phyloP scores from a whole-genome alignment of 2,888 invertebrate genomes.

The Eutolmus rufibarbis region DNA sequence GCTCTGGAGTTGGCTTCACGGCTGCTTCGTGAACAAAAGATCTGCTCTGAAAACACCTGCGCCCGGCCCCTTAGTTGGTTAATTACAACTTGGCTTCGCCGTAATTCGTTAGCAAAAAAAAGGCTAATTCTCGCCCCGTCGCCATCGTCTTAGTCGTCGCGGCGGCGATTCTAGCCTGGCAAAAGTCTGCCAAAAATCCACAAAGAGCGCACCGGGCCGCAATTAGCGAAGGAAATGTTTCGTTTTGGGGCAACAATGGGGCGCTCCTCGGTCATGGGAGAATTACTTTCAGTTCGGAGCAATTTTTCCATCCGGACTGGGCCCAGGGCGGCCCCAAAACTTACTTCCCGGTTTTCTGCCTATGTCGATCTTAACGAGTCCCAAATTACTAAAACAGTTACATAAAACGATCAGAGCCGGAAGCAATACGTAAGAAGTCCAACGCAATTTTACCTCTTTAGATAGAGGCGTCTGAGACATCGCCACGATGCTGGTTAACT shows the following conservation, averaged over 20 bases:
- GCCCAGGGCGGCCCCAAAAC: not conserved
- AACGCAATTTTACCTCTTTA: not conserved
- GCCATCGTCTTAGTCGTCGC: not conserved
- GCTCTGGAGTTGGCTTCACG: not conserved
- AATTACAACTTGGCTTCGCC: not conserved
- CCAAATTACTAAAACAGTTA: conserved; percentile 10
- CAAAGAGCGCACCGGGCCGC: not conserved
- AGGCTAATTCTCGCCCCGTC: not conserved
- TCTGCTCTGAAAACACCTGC: not conserved
- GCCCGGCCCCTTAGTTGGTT: not conserved
- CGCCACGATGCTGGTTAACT: not conserved
- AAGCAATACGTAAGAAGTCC: not conserved
- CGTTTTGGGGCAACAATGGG: not conserved
- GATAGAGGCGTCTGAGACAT: not conserved
- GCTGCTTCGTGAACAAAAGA: not conserved
- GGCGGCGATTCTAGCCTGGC: not conserved
- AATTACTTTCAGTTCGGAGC: not conserved
- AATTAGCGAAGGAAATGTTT: not conserved
- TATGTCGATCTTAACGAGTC: not conserved
- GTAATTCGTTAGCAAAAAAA: not conserved
- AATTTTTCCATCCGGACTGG: not conserved
- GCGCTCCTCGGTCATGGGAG: not conserved
- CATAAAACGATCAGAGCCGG: not conserved
- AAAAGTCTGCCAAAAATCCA: not conserved
- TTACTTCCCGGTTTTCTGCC: not conserved